Percentiles rank a stretch among this genome's conserved stretches.
These are phyloP conservation scores for Nymphalis polychloros DNA, from an alignment of 2,888 invertebrate species.

Conservation along the genomic window DNA sequence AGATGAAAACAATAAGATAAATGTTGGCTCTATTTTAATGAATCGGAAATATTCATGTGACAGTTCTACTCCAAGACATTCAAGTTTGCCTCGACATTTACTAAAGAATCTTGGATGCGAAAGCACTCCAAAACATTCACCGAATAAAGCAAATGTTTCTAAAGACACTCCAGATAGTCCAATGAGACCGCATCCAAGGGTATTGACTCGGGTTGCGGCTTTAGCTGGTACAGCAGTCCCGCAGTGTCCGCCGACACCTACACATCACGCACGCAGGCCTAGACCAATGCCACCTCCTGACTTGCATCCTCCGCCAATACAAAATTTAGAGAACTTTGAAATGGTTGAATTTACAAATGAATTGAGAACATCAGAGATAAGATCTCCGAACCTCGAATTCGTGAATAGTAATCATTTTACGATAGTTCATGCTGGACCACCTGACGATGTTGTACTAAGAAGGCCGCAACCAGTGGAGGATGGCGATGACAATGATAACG, in stretches of 20 bases:
- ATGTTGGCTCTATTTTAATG: conserved; percentile 71
- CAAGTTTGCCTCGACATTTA: conserved; percentile 72
- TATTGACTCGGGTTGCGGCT: conserved; percentile 81
- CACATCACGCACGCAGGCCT: conserved; percentile 89
- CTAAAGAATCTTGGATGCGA: conserved; percentile 71
- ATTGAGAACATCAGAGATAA: conserved; percentile 75
- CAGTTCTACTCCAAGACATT: conserved; percentile 72
- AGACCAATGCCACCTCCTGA: conserved; percentile 82
- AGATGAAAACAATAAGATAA: conserved; percentile 60
- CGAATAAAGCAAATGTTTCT: conserved; percentile 53
- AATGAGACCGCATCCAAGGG: conserved; percentile 83
- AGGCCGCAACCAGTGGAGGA: conserved; percentile 69
- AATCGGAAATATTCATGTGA: conserved; percentile 73
- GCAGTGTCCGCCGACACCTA: conserved; percentile 93
- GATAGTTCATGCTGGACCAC: conserved; percentile 77
- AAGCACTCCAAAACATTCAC: conserved; percentile 71
- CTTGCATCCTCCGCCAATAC: conserved; percentile 78
- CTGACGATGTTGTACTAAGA: conserved; percentile 75
- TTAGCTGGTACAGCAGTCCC: conserved; percentile 81
- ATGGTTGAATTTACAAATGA: conserved; percentile 77
- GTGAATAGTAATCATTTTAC: conserved; percentile 82
- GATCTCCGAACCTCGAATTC: conserved; percentile 80
- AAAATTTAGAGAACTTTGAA: conserved; percentile 71
- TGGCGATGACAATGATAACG: conserved; percentile 71
- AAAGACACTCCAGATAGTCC: conserved; percentile 64